Conservation (phyloP, 1,140 invertebrate genomes). For the Caenorhabditis inopinata region DNA sequence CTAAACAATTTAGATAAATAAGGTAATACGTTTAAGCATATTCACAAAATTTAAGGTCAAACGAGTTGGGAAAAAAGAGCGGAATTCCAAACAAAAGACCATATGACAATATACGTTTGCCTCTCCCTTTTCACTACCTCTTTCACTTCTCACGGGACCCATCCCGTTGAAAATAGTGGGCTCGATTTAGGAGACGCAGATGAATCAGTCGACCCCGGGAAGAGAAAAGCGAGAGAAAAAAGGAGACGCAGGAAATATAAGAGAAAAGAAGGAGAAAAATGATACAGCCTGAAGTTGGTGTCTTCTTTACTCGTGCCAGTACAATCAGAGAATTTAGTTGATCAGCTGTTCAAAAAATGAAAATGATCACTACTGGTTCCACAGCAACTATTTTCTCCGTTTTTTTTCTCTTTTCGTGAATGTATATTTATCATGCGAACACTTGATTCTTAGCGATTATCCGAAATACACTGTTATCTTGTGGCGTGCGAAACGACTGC, state of each 20-base stretch:
- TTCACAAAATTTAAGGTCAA: too few species aligned
- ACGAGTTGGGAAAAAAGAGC: background rate
- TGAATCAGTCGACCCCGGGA: background rate
- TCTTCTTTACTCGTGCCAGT: too few species aligned
- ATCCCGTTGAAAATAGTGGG: background rate
- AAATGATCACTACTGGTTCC: too few species aligned
- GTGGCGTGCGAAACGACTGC: too few species aligned
- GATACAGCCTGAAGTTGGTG: too few species aligned
- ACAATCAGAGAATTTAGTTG: too few species aligned
- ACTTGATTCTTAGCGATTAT: too few species aligned
- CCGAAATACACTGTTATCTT: too few species aligned
- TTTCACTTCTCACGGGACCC: slow-evolving; percentile 17
- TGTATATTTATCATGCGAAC: too few species aligned
- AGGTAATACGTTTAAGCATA: too few species aligned
- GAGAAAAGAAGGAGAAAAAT: background rate
- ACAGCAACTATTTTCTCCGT: too few species aligned
- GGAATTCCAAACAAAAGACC: slow-evolving; percentile 15
- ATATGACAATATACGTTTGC: slow-evolving; percentile 21
- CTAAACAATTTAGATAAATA: background rate
- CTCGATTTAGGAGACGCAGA: background rate
- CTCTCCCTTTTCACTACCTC: background rate
- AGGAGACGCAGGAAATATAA: background rate
- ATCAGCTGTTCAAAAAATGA: background rate
- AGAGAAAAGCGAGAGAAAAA: background rate
- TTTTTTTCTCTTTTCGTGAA: too few species aligned